Percentiles rank a stretch among this genome's conserved stretches.
Conservation (phyloP, 1,140 invertebrate species). For the Ostrea edulis region DNA sequence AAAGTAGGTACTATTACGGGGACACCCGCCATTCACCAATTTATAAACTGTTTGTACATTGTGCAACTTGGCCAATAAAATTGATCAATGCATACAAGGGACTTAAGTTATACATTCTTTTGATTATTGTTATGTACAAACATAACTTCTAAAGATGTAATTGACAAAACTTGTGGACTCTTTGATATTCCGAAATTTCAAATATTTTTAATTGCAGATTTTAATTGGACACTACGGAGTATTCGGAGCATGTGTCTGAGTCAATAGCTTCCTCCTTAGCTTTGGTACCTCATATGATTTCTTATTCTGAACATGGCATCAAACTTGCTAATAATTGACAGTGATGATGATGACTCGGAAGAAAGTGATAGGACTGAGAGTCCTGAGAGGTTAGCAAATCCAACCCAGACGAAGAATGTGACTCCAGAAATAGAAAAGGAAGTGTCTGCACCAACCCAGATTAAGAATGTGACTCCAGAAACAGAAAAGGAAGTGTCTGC, state of each 20-base stretch:
- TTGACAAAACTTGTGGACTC: too few relatives aligned
- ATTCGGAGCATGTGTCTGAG: too few relatives aligned
- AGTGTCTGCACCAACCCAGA: background rate
- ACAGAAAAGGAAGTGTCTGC: background rate
- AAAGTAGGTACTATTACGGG: too few relatives aligned
- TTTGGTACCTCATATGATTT: background rate
- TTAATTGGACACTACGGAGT: background rate
- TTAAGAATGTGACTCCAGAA: background rate
- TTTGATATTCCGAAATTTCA: too few relatives aligned
- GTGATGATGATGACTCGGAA: background rate
- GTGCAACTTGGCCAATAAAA: too few relatives aligned
- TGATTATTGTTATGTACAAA: too few relatives aligned
- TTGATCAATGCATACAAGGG: too few relatives aligned
- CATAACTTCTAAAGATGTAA: too few relatives aligned
- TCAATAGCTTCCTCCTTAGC: too few relatives aligned
- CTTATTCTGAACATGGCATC: background rate
- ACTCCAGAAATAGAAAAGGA: background rate
- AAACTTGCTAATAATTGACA: background rate
- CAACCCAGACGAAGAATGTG: background rate
- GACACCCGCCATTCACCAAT: too few relatives aligned
- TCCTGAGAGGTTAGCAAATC: background rate
- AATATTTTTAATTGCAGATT: background rate
- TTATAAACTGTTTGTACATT: too few relatives aligned
- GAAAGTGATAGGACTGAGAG: background rate
- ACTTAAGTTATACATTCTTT: too few relatives aligned